phyloP scores from a whole-genome alignment of 92 coral and sea anemone genomes.

The Palythoa heliodiscus region DNA sequence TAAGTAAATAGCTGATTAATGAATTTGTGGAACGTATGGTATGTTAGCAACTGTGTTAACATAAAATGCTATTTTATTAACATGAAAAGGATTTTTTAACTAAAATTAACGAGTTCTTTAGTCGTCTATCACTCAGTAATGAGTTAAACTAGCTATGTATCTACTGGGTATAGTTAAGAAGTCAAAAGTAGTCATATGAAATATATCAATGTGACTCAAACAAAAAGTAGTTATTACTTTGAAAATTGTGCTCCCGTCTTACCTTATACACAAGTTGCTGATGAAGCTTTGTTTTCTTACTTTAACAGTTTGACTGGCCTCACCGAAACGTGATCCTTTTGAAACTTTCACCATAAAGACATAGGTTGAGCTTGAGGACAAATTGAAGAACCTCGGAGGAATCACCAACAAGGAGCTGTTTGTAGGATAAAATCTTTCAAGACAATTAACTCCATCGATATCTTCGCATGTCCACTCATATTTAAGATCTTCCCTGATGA shows the following conservation, averaged over 20 bases:
- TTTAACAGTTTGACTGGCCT: slow-evolving; percentile 64
- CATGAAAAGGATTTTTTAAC: too few species aligned
- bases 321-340: slow-evolving; percentile 50
- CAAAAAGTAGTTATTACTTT: not conserved
- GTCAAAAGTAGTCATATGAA: too few species aligned
- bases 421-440: slow-evolving; percentile 38
- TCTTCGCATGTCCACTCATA: slow-evolving; percentile 79
- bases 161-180: too few species aligned
- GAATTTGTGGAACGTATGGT: too few species aligned
- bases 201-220: too few species aligned
- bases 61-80: too few species aligned
- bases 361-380: slow-evolving; percentile 42
- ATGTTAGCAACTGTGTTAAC: too few species aligned
- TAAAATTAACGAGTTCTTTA: too few species aligned
- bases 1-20: too few species aligned
- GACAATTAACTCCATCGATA: slow-evolving; percentile 50
- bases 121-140: too few species aligned
- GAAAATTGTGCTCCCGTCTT: not conserved
- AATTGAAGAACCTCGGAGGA: slow-evolving; percentile 54
- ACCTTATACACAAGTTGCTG: slow-evolving; percentile 35
- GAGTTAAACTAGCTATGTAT: too few species aligned
- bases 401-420: slow-evolving; percentile 55
- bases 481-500: slow-evolving; percentile 14
- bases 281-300: slow-evolving; percentile 9
- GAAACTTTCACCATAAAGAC: slow-evolving; percentile 66